These are phyloP conservation scores for Rhabdophis nuchalis DNA, from an alignment of 2,797 vertebrate species.

Conservation along the genomic window DNA sequence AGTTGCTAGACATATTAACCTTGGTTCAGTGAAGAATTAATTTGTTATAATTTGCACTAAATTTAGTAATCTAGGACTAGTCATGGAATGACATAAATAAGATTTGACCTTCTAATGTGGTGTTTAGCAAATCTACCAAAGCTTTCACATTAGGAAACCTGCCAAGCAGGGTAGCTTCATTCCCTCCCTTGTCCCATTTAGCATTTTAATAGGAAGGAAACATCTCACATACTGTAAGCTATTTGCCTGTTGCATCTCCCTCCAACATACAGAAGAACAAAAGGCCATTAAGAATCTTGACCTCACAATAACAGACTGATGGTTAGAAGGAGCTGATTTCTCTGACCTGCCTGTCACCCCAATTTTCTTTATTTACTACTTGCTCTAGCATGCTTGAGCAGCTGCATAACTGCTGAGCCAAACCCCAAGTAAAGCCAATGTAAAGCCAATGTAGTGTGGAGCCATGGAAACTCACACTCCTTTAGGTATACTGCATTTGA, in stretches of 20 bases:
- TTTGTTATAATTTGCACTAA: not conserved
- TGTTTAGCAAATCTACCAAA: conserved; percentile 20
- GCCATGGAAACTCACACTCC: not conserved
- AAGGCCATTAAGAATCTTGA: not conserved
- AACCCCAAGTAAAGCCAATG: not conserved
- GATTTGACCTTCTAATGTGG: not conserved
- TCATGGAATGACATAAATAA: conserved; percentile 9
- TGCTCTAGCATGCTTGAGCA: not conserved
- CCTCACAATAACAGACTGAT: not conserved
- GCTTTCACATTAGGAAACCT: conserved; percentile 28
- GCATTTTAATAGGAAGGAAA: not conserved
- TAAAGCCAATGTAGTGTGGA: not conserved
- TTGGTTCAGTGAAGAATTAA: conserved; percentile 21
- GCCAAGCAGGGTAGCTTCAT: not conserved
- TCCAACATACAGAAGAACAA: not conserved
- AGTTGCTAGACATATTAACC: not conserved
- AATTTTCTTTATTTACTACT: not conserved
- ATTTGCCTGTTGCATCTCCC: not conserved
- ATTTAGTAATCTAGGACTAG: conserved; percentile 2
- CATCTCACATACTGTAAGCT: not conserved
- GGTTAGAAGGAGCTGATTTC: not conserved
- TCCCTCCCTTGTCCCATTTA: not conserved
- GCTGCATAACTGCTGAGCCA: not conserved
- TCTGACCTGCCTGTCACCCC: not conserved
- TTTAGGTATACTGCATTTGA: not conserved